Evolutionary conservation across 2,888 invertebrate species (phyloP).

Genomic region (Caenorhabditis macrosperma): DNA sequence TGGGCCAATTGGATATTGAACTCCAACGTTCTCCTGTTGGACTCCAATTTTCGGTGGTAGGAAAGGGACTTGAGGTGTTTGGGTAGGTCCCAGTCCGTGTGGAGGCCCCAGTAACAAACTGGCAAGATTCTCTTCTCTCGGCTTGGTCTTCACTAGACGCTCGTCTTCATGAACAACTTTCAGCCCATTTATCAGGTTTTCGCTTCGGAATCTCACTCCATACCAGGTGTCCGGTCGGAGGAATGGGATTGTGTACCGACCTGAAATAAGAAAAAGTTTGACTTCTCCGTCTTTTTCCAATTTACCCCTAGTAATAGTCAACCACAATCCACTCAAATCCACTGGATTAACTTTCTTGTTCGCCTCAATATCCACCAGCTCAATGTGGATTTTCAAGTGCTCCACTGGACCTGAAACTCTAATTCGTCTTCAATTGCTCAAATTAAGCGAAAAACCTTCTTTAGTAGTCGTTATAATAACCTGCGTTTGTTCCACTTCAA

Average conservation of each 20-base stretch:
- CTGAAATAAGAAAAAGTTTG: no score
- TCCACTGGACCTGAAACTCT: slow-evolving; percentile 63
- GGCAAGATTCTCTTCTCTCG: slow-evolving; percentile 30
- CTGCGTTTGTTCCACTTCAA: slow-evolving; percentile 76
- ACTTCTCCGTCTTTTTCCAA: no score
- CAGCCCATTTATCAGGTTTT: slow-evolving; percentile 56
- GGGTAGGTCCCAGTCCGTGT: not conserved
- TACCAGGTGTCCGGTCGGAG: slow-evolving; percentile 77
- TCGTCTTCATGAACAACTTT: slow-evolving; percentile 60
- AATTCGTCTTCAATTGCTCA: not conserved
- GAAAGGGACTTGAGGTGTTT: not conserved
- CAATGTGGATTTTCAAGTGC: slow-evolving; percentile 69
- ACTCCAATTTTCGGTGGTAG: slow-evolving; percentile 24
- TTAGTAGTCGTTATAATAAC: slow-evolving; percentile 76
- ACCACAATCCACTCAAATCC: slow-evolving; percentile 74
- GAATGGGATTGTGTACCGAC: slow-evolving; percentile 78
- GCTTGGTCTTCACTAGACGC: slow-evolving; percentile 53
- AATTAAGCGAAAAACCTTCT: slow-evolving; percentile 57
- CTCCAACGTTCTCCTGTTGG: not conserved
- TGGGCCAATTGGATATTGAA: no score
- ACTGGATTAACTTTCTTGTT: slow-evolving; percentile 72
- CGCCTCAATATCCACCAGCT: slow-evolving; percentile 74
- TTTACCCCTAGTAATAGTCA: slow-evolving; percentile 75
- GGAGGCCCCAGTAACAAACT: not conserved
- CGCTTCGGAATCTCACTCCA: slow-evolving; percentile 70